A percentile compares a stretch with the other conserved stretches of the same genome.
Evolutionary conservation across 2,797 vertebrate species (phyloP).

Genomic region (Staurois parvus): DNA sequence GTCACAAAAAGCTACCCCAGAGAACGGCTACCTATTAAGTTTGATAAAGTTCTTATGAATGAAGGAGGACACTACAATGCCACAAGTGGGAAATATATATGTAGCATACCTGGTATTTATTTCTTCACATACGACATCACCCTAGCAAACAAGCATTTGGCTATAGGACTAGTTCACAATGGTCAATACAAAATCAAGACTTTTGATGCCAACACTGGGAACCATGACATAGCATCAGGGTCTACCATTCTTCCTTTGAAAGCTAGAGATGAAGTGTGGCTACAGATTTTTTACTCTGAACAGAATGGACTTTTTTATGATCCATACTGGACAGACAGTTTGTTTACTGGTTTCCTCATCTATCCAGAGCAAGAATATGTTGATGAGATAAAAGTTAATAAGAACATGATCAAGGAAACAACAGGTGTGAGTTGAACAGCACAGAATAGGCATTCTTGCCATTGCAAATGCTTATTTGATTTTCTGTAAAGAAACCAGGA

Average conservation of each 20-base stretch:
- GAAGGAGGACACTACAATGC: constrained; percentile 92
- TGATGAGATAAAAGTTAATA: constrained; percentile 74
- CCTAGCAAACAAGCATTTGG: constrained; percentile 93
- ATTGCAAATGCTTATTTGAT: background rate
- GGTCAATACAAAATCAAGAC: constrained; percentile 96
- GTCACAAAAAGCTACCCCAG: constrained; percentile 94
- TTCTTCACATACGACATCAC: constrained; percentile 98
- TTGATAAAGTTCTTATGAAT: constrained; percentile 93
- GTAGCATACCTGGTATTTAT: constrained; percentile 89
- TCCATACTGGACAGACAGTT: constrained; percentile 96
- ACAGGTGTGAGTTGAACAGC: background rate
- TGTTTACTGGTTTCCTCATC: constrained; percentile 96
- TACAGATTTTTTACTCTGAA: constrained; percentile 97
- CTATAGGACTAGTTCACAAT: constrained; percentile 94
- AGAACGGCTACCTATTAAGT: constrained; percentile 92
- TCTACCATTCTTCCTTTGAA: constrained; percentile 90
- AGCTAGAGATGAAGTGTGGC: constrained; percentile 90
- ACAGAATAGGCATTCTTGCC: background rate
- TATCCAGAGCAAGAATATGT: constrained; percentile 88
- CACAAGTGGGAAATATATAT: constrained; percentile 92
- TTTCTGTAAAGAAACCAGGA: constrained; percentile 3
- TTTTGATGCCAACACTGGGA: constrained; percentile 96
- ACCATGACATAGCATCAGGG: constrained; percentile 93
- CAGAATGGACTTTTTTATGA: constrained; percentile 97
- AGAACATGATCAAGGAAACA: background rate